Base-by-base conservation (phyloP, 2,797 vertebrate genomes). In the Eidolon dupreanum region DNA sequence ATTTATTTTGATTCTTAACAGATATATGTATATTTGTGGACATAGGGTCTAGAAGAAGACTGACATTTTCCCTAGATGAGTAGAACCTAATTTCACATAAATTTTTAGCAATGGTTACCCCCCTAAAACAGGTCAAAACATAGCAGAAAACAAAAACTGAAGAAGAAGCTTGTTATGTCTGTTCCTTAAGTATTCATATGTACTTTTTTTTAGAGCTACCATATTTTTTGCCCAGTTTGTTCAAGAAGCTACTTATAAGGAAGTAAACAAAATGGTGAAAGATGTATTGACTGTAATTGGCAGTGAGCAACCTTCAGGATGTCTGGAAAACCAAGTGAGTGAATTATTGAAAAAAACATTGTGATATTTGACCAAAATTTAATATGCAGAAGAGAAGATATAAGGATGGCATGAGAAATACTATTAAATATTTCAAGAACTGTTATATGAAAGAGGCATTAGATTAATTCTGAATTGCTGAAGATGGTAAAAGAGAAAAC, bases 221-320 rank as follows among this genome's bases (percentile, higher is more conserved):
- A 92, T 97, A 74, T 81, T 91, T 86, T 92, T 97, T 84, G n/a
- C 97, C 41, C 97, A 98, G 75, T 96, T 97, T 79, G 63, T 96
- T 87, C 96, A 70, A 82, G 89, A 89, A 61, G 97, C 97, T 51
- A 87, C 93, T 61, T 92, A 96, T 0, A 11, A 77, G 4, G 97
- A 98, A 94, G 28, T 97, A 61, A 94, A 20, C 31, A 95, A 96
- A 94, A 97, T 98, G 96, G 89, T 79, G 17, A 96, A 83, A 16
- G 96, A 98, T 22, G 87, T 88, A 8, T 2, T 97, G 88, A 49
- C 88, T 8, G 63, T 46, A 19, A 81, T 92, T 51, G 88, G 26
- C 3, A 36, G 78, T 12, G 77, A 90, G 26, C 87, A 95, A 3
- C 0, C 88, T 13, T 9, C 22, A 46, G 86, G 55, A 17, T 97